Evolutionary conservation across 2,888 invertebrate species (phyloP), one percentile per base, ranked within the genome.

Genomic region (Tinea semifulvella): DNA sequence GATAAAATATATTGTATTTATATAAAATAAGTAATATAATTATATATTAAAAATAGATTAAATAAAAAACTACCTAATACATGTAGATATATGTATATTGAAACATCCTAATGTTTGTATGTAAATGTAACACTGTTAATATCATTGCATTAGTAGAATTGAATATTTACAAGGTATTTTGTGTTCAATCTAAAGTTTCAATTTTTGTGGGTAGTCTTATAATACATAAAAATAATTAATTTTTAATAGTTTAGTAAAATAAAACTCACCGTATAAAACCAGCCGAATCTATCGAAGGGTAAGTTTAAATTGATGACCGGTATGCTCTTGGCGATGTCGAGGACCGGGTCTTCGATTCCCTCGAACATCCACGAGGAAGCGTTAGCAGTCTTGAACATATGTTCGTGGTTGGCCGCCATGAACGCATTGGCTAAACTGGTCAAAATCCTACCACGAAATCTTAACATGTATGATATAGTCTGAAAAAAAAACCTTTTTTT

Each of bases 231-330:
- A 31, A 31, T 7, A 31, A 31, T 5, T 31, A 7, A 31, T 13
- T 31, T 31, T 13, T 31, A 13, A 11, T 31, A 7, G 13, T 31
- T 7, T 31, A 7, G 6, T 31, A 7, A n/a, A 42, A 19, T 31
- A 10, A 13, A 7, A 82, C 86, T 84, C 65, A 92, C 92, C 44
- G 69, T 71, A 59, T 88, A 89, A 62, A 96, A 92, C 91, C 94
- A 94, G 7, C 91, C 96, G 66, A 96, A 95, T 57, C 85, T 89
- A 22, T 85, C 87, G 55, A 84, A 90, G 0, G 91, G 91, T 52
- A 92, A 84, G 1, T 71, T 51, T 8, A 85, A 48, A 0, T 83
- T 66, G 17, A 85, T 57, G 51, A 88, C 66, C 27, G 79, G 77
- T 46, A 89, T 52, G 53, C 82, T 63, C 31, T 71, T 45, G 28